Evolutionary conservation across 2,888 invertebrate species (phyloP).

Genomic region (Eupeodes luniger): DNA sequence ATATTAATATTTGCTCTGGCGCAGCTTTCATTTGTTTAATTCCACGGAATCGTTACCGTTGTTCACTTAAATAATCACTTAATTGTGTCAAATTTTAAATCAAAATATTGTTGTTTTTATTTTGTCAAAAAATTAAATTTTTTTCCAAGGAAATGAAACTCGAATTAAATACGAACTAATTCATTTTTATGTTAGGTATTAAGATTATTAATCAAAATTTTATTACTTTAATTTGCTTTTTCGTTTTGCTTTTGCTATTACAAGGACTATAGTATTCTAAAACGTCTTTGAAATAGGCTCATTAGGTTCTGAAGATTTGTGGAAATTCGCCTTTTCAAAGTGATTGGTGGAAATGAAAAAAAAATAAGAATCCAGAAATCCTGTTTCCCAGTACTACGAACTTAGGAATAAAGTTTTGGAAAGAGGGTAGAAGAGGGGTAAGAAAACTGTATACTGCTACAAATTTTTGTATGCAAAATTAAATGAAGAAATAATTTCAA

Average conservation of each 20-base stretch:
- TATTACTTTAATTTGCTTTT: neutral
- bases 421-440: too few relatives aligned
- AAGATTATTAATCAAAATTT: neutral
- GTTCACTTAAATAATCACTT: neutral
- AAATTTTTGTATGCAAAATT: too few relatives aligned
- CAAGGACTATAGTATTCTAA: neutral
- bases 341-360: too few relatives aligned
- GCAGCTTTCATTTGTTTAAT: neutral
- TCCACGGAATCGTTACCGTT: neutral
- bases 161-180: neutral
- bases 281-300: too few relatives aligned
- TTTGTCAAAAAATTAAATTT: neutral
- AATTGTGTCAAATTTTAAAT: slow-evolving; percentile 8
- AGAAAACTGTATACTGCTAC: too few relatives aligned
- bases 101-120: neutral
- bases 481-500: too few relatives aligned
- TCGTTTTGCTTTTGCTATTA: neutral
- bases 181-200: neutral
- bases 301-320: too few relatives aligned
- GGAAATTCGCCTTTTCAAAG: too few relatives aligned
- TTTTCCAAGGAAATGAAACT: neutral
- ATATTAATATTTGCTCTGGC: slow-evolving; percentile 9
- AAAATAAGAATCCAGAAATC: too few relatives aligned
- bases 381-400: too few relatives aligned
- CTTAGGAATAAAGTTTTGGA: too few relatives aligned